Percentiles rank a stretch among this genome's conserved stretches.
These are phyloP conservation scores for Metridium senile DNA, from an alignment of 92 coral and sea anemone genomes.

Conservation along the genomic window DNA sequence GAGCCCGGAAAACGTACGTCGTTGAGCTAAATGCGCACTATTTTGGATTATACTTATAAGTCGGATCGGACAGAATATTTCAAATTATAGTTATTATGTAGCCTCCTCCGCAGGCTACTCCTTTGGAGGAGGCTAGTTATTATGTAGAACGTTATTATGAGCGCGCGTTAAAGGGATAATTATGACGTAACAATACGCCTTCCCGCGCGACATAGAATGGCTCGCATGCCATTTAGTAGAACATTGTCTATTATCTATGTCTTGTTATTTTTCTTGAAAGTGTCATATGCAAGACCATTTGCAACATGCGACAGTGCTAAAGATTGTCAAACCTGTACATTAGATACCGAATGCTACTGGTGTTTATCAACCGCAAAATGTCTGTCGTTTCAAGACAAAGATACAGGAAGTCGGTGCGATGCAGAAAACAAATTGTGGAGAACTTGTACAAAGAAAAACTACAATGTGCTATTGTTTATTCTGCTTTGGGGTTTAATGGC, in stretches of 20 bases:
- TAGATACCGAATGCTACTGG: slow-evolving; percentile 44
- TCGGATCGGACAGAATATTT: too few relatives aligned
- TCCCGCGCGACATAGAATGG: too few relatives aligned
- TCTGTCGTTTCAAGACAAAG: slow-evolving; percentile 2
- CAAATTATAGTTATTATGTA: too few relatives aligned
- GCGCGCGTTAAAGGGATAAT: not conserved
- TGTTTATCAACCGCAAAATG: slow-evolving; percentile 35
- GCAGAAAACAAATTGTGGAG: slow-evolving; percentile 30
- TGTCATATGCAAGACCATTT: not conserved
- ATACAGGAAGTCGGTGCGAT: not conserved
- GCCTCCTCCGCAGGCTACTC: too few relatives aligned
- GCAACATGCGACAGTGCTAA: slow-evolving; percentile 1
- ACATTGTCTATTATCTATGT: not conserved
- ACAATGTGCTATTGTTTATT: not conserved
- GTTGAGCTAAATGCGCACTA: too few relatives aligned
- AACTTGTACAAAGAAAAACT: slow-evolving; percentile 12
- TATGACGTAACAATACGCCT: not conserved
- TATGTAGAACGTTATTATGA: too few relatives aligned
- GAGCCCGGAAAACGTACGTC: too few relatives aligned
- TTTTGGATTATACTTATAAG: too few relatives aligned
- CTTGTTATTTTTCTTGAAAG: not conserved
- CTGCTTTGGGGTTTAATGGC: slow-evolving; percentile 3
- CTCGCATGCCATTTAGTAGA: not conserved
- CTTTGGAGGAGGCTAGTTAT: too few relatives aligned
- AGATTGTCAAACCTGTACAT: slow-evolving; percentile 42